Base-by-base conservation (phyloP, 2,797 vertebrate genomes). In the Crenichthys baileyi region DNA sequence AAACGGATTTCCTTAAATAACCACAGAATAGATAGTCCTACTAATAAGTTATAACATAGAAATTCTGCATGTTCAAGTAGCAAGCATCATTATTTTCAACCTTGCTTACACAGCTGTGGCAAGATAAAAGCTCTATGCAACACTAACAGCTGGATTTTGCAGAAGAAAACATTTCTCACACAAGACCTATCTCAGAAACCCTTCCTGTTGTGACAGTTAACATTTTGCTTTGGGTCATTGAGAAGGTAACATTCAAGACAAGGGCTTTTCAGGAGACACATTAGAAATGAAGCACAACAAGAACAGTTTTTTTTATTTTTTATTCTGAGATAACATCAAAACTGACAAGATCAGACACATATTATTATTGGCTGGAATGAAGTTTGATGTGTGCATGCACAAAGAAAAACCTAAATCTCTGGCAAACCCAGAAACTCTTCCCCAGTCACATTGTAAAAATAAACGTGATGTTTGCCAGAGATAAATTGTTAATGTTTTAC, bases 361-460 rank as follows among this genome's bases (percentile, higher is more conserved):
- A 22, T 5, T 18, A 58, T 48, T 2, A 31, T 0, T 2, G 7
- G 1, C 12, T 15, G 18, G 1, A 72, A 75, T 72, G 13, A 7
- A 2, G 39, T 1, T 0, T 22, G 41, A 4, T 11, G 12, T 58
- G 39, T 31, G 53, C 29, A 70, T 0, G 0, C 2, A 48, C 7
- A 50, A 7, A 44, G 2, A 11, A 7, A 44, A 11, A 20, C 46
- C 15, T 20, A 41, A 44, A 68, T n/a, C 13, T 16, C 18, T 75
- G 83, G 74, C 75, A 86, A 88, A 0, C 48, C 81, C 86, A 86
- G 36, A 76, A 60, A 77, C 20, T n/a, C 60, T 77, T 84, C 8
- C 13, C 2, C 9, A 61, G 60, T 70, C 51, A 60, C 12, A 5
- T 4, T 70, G 53, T 46, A 20, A 9, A 36, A 16, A 9, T 8